Evolutionary conservation across 2,113 vertebrate species (phyloP).

Genomic region (Heteronetta atricapilla): DNA sequence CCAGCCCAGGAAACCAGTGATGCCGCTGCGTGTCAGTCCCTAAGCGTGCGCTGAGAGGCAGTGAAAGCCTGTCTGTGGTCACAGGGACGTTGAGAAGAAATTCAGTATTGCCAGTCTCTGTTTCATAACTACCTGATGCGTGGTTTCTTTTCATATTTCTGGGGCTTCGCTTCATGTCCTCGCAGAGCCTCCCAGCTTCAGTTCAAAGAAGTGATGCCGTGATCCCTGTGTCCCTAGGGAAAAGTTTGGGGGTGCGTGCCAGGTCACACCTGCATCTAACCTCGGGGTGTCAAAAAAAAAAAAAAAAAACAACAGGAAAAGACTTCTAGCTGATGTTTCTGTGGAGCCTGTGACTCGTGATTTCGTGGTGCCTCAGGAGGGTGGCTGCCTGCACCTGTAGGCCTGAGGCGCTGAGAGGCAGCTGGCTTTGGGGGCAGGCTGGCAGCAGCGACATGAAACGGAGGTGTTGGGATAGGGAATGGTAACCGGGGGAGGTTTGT

Average conservation of each 20-base stretch:
- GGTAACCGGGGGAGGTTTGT: background rate
- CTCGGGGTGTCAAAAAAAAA: background rate
- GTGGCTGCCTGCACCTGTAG: background rate
- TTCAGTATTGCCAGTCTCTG: accelerated
- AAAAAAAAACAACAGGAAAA: no score
- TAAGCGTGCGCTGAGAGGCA: background rate
- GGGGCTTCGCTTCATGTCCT: background rate
- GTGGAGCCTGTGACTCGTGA: background rate
- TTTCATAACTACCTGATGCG: background rate
- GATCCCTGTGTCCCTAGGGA: background rate
- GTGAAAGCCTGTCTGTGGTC: accelerated
- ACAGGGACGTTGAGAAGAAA: background rate
- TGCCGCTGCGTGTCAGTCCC: background rate
- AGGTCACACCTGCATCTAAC: background rate
- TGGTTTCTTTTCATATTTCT: background rate
- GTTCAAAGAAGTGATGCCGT: background rate
- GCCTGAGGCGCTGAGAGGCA: background rate
- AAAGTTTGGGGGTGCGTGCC: accelerated
- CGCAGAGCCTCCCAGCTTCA: background rate
- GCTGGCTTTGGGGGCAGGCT: background rate
- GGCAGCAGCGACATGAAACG: no score
- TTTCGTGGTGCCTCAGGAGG: accelerated
- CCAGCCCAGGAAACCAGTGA: accelerated
- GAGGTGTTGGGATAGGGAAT: background rate
- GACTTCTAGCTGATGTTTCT: background rate